Evolutionary conservation across 2,888 invertebrate species (phyloP), one percentile per base, ranked within the genome.

Genomic region (Myathropa florea): DNA sequence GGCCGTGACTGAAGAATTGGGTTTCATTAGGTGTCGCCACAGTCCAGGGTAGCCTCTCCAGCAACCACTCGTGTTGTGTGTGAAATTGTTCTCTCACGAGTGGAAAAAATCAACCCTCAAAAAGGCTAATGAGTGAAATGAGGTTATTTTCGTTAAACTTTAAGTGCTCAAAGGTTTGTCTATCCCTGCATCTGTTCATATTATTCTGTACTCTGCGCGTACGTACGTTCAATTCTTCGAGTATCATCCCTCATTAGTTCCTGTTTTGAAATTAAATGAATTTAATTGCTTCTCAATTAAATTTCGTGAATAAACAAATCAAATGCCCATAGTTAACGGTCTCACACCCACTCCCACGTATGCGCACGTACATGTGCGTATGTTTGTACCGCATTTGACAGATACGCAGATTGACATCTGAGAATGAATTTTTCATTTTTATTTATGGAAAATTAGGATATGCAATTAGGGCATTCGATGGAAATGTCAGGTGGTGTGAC

Each of bases 401-500:
- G 28, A 21, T 18, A 46, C 46, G 46, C 14, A 75, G 80, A 70
- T 75, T 84, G 83, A 80, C 80, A 80, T 64, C 39, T 36, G 46
- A 36, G 46, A 70, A 84, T 84, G 65, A 84, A 84, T 84, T 75
- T 70, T 80, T 83, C 24, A 80, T 80, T 14, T 59, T 36, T 80
- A 71, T 75, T 80, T 84, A 60, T 70, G 60, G 80, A 60, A 75
- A 75, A 68, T 80, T 84, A 75, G 75, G 80, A 75, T 80, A 60
- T 80, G 75, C 80, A 84, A 84, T 84, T 84, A 84, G 75, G 64
- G 39, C 21, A 39, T 18, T 57, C 64, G 36, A 65, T 80, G 46
- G 60, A 70, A 75, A 75, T 75, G 83, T 84, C 83, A 84, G 60
- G 33, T 65, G 64, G 70, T 68, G 60, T 84, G 83, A 84, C 70